Evolutionary conservation across 2,113 vertebrate genomes (phyloP), one percentile per base, ranked within the genome.

Genomic region (Chaetorhynchus papuensis): DNA sequence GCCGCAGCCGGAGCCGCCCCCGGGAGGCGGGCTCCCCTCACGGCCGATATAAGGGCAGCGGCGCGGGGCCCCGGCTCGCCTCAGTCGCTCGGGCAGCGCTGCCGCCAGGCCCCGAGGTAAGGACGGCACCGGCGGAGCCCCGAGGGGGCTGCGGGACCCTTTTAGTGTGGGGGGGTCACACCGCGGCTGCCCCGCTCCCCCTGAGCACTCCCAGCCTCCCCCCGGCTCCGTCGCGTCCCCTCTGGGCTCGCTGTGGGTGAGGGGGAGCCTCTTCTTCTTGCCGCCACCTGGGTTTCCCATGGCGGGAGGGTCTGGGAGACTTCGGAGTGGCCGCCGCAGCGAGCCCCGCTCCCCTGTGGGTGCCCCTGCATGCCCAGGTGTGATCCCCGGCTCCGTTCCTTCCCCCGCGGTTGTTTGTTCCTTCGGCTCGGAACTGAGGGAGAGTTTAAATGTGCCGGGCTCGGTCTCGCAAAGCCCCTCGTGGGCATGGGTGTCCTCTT

Each of bases 111-210:
- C 8, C 69, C 2, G 76, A 95, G 94, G 91, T 33, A 77, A 79
- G 57, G 52, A 42, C 30, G 20, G 52, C 30, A 0, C 42, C 13
- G 23, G n/a, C 39, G 11, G 13, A 31, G 44, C 33, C 37, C 52
- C 13, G 30, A 14, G 6, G 42, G 47, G 41, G 41, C 15, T 22
- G 66, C 4, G 56, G 61, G 49, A 31, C 11, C 30, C 4, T 2
- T n/a, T n/a, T n/a, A n/a, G n/a, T n/a, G n/a, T 1, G 26, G 12
- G 27, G 5, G 14, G 2, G 4, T 6, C 19, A 1, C 35, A 23
- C 23, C 31, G 9, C 14, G 57, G 14, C 41, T 27, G 33, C 27
- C 30, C 26, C 24, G 9, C 2, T 13, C 2, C 28, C 15, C 8
- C 57, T 4, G 9, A 11, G 30, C 33, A 1, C 23, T 37, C 31